Base-by-base conservation (phyloP, 2,113 vertebrate genomes). In the Platycercus adscitus region DNA sequence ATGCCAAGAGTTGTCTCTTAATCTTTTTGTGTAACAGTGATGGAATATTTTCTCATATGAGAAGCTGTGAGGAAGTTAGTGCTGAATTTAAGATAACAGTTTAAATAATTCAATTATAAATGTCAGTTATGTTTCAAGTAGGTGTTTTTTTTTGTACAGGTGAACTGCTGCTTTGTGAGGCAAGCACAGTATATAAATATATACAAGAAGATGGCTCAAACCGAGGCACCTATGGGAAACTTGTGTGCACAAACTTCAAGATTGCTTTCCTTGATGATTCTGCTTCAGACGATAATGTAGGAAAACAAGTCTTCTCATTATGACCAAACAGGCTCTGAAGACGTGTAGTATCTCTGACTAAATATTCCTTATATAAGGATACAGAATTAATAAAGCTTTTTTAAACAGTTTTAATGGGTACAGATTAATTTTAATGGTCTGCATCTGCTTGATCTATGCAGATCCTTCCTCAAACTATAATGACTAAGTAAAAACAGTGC, bases 241-340 rank as follows among this genome's bases (percentile, higher is more conserved):
- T 99, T 0, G 88, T 99, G 47, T 99, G 99, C 97, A 99, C 98
- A 33, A 99, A 99, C 97, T 99, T 99, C 86, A 98, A 98, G 86
- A 98, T 99, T 75, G 97, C 98, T 65, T 99, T 99, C 94, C 81
- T 99, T 90, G 98, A 98, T 9, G 98, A 99, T 75, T 88, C 93
- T 11, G 35, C 96, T 24, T 61, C 95, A 60, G 98, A 98, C 31
- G 98, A 98, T 55, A 97, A 95, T 35, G 99, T 99, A 97, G 96
- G 98, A 90, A 91, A 29, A 88, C 37, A 93, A 88, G 41, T 65
- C 35, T 86, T 85, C 16, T 95, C 44, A 56, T 69, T 84, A 65
- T 63, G 28, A 92, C 49, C 58, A 66, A 73, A 92, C 6, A 71
- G 28, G 3, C 31, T 92, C 43, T 75, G 53, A 61, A 41, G 65